Conservation (phyloP, 2,113 vertebrate genomes). For the Corapipo altera region DNA sequence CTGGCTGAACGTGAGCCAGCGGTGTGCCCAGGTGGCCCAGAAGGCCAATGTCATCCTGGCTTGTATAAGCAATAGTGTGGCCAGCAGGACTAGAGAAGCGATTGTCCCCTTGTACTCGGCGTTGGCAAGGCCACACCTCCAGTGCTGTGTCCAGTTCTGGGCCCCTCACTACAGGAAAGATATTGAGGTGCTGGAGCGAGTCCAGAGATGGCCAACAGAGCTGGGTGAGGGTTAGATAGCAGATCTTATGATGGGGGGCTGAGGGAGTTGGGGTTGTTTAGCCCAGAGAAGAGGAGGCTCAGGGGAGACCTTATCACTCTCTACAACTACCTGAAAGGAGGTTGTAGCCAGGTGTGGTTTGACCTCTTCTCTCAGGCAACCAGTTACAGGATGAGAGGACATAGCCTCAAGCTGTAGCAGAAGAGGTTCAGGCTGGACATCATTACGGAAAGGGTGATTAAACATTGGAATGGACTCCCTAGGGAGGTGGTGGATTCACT, state of each 20-base stretch:
- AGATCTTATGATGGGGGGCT: neutral
- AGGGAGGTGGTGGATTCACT: neutral
- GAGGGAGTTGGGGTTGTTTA: neutral
- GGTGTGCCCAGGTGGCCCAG: neutral
- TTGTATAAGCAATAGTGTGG: neutral
- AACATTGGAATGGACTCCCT: neutral
- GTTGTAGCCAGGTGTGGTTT: neutral
- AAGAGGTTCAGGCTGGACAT: neutral
- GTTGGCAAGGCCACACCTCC: neutral
- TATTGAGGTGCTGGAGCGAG: neutral
- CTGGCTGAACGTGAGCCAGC: neutral
- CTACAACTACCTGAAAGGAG: neutral
- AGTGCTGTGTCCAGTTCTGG: neutral
- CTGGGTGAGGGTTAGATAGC: neutral
- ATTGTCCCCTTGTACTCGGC: neutral
- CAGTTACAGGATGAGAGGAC: neutral
- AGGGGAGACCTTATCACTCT: neutral
- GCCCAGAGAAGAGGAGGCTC: neutral
- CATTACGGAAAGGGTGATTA: neutral
- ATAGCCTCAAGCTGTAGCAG: neutral
- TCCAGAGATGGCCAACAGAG: neutral
- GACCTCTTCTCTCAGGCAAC: neutral
- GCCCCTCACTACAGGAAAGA: neutral
- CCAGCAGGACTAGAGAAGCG: neutral
- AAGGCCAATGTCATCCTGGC: accelerated